Evolutionary conservation across 2,113 vertebrate species (phyloP).

Genomic region (Eublepharis macularius): DNA sequence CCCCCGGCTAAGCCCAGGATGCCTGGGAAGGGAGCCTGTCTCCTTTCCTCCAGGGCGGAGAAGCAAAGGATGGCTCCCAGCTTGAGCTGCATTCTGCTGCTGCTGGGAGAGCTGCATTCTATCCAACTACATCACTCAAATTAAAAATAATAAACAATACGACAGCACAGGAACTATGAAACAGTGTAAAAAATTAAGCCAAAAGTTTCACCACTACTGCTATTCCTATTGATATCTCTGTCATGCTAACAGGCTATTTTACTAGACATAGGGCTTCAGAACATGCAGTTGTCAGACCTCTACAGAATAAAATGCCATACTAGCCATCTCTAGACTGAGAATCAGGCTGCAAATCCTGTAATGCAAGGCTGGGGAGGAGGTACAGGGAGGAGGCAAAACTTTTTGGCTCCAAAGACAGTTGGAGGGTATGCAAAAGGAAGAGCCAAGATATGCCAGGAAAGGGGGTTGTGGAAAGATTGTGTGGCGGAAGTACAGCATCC

Average conservation of each 20-base stretch:
- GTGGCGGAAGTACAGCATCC: not conserved
- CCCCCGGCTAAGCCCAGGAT: too few relatives aligned
- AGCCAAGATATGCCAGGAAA: not conserved
- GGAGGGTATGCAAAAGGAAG: not conserved
- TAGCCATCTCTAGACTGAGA: not conserved
- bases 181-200: too few relatives aligned
- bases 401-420: not conserved
- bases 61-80: too few relatives aligned
- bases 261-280: not conserved
- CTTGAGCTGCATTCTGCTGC: too few relatives aligned
- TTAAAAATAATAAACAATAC: too few relatives aligned
- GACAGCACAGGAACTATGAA: too few relatives aligned
- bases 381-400: not conserved
- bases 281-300: not conserved
- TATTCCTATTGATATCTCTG: not conserved
- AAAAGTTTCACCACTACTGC: not conserved
- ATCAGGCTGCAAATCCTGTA: not conserved
- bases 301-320: not conserved
- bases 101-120: too few relatives aligned
- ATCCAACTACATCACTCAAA: too few relatives aligned
- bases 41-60: too few relatives aligned
- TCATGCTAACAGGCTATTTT: not conserved
- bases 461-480: not conserved
- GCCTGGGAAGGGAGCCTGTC: too few relatives aligned
- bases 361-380: too few relatives aligned